Conservation (phyloP, 2,797 vertebrate genomes). For the Staurois parvus region DNA sequence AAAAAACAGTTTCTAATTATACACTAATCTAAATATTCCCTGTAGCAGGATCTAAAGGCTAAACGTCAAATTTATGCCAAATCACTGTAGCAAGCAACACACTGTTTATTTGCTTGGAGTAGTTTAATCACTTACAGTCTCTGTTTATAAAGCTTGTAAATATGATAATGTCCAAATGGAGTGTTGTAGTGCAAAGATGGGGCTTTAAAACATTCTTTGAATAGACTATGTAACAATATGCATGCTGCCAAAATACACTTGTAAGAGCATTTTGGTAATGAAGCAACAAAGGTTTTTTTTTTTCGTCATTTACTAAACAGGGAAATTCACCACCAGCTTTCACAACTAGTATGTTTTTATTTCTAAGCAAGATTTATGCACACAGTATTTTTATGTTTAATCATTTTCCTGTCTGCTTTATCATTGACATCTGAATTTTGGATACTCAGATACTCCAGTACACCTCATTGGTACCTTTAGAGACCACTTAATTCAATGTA, state of each 20-base stretch:
- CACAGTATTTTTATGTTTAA: no score
- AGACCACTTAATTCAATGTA: not conserved
- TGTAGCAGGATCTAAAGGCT: slow-evolving; percentile 47
- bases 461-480: no score
- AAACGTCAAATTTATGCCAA: slow-evolving; percentile 53
- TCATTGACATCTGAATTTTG: no score
- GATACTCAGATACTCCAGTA: no score
- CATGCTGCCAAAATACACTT: slow-evolving; percentile 17
- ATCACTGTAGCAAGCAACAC: slow-evolving; percentile 45
- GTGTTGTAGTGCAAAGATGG: slow-evolving; percentile 24
- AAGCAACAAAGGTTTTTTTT: not conserved
- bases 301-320: not conserved
- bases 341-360: not conserved
- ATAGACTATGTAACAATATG: slow-evolving; percentile 5
- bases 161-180: slow-evolving; percentile 45
- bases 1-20: slow-evolving; percentile 56
- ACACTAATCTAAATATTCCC: slow-evolving; percentile 55
- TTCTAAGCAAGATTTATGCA: no score
- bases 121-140: slow-evolving; percentile 49
- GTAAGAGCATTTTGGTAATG: slow-evolving; percentile 1
- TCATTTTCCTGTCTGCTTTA: no score
- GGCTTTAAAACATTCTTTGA: slow-evolving; percentile 20
- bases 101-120: slow-evolving; percentile 54
- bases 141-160: slow-evolving; percentile 50
- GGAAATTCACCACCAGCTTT: not conserved